phyloP scores from a whole-genome alignment of 2,113 vertebrate species.

The Ophthalmolycus amberensis region DNA sequence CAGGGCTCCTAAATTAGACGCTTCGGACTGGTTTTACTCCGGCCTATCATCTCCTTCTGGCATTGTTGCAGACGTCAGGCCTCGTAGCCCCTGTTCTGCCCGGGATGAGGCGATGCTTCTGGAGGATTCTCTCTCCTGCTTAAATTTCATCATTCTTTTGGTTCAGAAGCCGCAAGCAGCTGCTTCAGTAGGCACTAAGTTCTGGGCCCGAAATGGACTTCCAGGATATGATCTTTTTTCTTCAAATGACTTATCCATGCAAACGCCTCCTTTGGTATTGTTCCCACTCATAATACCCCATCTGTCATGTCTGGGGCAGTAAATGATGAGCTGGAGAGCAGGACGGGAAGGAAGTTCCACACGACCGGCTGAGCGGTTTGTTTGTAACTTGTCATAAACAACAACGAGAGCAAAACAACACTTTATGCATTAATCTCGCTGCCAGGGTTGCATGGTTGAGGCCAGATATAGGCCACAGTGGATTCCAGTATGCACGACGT shows the following conservation, averaged over 20 bases:
- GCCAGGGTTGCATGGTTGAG: conserved; percentile 13
- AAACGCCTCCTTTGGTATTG: conserved; percentile 53
- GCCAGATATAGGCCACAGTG: not conserved
- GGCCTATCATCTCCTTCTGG: conserved; percentile 78
- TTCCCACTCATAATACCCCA: conserved; percentile 39
- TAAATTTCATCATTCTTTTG: conserved; percentile 58
- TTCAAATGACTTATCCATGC: conserved; percentile 45
- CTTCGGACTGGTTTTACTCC: conserved; percentile 76
- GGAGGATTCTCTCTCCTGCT: conserved; percentile 36
- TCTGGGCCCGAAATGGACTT: conserved; percentile 58
- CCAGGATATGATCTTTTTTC: conserved; percentile 65
- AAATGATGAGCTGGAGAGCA: conserved; percentile 30
- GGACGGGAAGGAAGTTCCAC: conserved; percentile 20
- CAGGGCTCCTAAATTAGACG: conserved; percentile 76
- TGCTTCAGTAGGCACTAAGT: conserved; percentile 59
- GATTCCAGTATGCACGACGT: conserved; percentile 28
- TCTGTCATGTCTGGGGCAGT: conserved; percentile 46
- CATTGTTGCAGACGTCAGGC: conserved; percentile 70
- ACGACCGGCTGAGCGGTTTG: conserved; percentile 17
- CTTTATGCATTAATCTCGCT: conserved; percentile 43
- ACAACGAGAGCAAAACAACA: conserved; percentile 54
- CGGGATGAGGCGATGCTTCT: conserved; percentile 49
- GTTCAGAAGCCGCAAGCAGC: conserved; percentile 72
- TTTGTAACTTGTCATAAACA: conserved; percentile 47
- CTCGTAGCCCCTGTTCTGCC: conserved; percentile 32